Percentiles rank a stretch among this genome's conserved stretches.
Conservation (phyloP, 1,140 invertebrate genomes). For the Drosophila repleta region DNA sequence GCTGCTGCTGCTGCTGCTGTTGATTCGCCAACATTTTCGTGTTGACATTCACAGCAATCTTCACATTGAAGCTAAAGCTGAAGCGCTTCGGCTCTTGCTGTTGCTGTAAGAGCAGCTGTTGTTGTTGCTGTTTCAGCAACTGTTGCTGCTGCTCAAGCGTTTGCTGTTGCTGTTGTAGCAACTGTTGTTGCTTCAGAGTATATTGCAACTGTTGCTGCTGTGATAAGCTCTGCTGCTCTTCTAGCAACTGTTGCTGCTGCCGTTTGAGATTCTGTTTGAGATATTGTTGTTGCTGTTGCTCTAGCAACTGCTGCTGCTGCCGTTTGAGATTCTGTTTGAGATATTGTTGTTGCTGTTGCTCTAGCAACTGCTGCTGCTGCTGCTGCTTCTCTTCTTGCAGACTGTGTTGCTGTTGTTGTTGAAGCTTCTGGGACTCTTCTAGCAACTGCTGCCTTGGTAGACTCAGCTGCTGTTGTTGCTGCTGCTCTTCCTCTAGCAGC, state of each 20-base stretch:
- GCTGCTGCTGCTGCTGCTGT: not conserved
- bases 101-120: slow-evolving; percentile 12
- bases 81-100: slow-evolving; percentile 41
- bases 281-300: slow-evolving; percentile 4
- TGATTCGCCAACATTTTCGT: slow-evolving; percentile 59
- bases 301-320: slow-evolving; percentile 8
- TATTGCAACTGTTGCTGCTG: no score
- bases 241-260: not conserved
- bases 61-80: slow-evolving; percentile 71
- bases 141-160: slow-evolving; percentile 7
- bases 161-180: not conserved
- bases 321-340: not conserved
- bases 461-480: not conserved
- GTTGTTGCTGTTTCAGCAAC: not conserved
- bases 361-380: no score
- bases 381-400: no score
- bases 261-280: not conserved
- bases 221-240: no score
- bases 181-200: no score
- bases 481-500: slow-evolving; percentile 7
- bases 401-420: no score
- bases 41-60: slow-evolving; percentile 74
- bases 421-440: no score
- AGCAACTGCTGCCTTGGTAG: no score
- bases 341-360: no score